Evolutionary conservation across 2,113 vertebrate species (phyloP).

Genomic region (Lethenteron reissneri): DNA sequence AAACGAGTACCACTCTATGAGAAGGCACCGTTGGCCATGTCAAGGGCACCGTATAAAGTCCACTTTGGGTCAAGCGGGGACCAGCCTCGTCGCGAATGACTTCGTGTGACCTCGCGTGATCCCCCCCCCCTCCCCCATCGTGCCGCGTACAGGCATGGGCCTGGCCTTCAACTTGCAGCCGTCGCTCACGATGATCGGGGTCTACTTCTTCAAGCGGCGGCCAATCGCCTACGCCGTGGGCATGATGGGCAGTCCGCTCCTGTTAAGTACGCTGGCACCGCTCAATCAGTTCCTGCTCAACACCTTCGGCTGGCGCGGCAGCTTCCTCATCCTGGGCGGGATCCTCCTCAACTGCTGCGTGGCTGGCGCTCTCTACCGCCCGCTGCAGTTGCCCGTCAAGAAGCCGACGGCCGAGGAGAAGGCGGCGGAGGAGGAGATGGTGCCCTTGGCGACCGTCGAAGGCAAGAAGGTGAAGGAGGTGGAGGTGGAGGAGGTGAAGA

Average conservation of each 20-base stretch:
- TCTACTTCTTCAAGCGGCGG: conserved; percentile 39
- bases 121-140: too few species aligned
- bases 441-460: too few species aligned
- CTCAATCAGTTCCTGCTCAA: conserved; percentile 35
- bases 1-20: too few species aligned
- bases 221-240: conserved; percentile 38
- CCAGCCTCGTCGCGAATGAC: too few species aligned
- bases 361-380: conserved; percentile 45
- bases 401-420: too few species aligned
- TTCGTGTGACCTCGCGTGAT: too few species aligned
- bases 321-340: conserved; percentile 40
- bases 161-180: conserved; percentile 49
- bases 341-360: conserved; percentile 42
- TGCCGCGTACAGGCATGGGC: conserved; percentile 25
- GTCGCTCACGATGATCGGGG: conserved; percentile 48
- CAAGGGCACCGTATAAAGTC: too few species aligned
- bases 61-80: too few species aligned
- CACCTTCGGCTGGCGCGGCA: conserved; percentile 42
- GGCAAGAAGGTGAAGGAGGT: too few species aligned
- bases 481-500: too few species aligned
- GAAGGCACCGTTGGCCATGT: too few species aligned
- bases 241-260: conserved; percentile 43
- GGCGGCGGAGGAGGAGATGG: too few species aligned
- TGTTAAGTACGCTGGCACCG: conserved; percentile 34
- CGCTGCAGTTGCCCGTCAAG: conserved; percentile 7